Conservation (phyloP, 2,113 vertebrate genomes). For the Paradisaea rubra region DNA sequence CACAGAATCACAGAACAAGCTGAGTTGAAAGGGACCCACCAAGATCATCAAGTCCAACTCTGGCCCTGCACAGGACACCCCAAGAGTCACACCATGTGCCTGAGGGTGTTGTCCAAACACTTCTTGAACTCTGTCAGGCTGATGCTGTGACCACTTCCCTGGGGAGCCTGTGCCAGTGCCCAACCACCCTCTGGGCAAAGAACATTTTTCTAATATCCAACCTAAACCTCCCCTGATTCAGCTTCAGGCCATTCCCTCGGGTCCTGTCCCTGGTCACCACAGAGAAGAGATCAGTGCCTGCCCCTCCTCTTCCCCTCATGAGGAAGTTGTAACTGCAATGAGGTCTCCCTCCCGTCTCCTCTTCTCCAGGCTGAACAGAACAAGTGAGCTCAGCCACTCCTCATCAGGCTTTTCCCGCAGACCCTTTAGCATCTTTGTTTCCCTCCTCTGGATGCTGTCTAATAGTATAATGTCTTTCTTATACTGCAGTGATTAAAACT, state of each 20-base stretch:
- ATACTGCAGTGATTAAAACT: background rate
- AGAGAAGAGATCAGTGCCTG: background rate
- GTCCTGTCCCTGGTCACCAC: background rate
- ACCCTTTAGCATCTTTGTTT: background rate
- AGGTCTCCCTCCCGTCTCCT: background rate
- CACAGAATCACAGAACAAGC: background rate
- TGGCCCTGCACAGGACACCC: background rate
- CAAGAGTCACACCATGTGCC: background rate
- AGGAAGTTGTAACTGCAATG: background rate
- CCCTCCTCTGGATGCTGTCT: background rate
- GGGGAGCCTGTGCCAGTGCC: background rate
- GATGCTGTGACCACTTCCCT: background rate
- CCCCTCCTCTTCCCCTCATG: accelerated
- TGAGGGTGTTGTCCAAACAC: accelerated
- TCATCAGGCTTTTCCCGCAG: background rate
- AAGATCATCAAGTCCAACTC: accelerated
- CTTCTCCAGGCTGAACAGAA: background rate
- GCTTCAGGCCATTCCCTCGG: background rate
- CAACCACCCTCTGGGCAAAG: accelerated
- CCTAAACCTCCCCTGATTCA: background rate
- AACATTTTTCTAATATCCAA: background rate
- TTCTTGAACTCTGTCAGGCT: background rate
- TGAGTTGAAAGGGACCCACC: background rate
- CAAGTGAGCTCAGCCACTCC: background rate
- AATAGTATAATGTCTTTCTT: background rate